Evolutionary conservation across 2,113 vertebrate genomes (phyloP).

Genomic region (Tragelaphus imberbis): DNA sequence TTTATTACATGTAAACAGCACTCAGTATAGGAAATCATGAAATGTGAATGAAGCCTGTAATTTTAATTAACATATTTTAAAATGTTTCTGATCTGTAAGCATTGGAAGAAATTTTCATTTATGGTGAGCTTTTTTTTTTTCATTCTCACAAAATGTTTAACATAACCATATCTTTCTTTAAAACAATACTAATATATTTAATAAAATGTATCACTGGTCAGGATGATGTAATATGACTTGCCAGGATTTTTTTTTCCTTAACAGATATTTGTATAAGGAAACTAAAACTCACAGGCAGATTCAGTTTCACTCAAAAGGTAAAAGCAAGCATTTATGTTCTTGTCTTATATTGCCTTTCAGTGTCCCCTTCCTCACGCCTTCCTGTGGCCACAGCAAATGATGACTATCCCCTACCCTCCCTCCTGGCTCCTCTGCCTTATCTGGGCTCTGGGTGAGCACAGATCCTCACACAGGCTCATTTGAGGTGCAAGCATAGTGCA

Average conservation of each 20-base stretch:
- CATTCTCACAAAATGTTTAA: background rate
- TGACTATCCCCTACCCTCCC: fast-evolving
- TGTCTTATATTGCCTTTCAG: background rate
- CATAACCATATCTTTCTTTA: background rate
- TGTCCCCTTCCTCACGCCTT: background rate
- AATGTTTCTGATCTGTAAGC: background rate
- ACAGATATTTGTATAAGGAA: background rate
- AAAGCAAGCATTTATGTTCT: background rate
- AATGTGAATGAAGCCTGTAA: background rate
- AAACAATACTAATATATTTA: background rate
- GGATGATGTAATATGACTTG: background rate
- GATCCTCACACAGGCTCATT: fast-evolving
- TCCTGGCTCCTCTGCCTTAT: background rate
- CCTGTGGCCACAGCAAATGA: fast-evolving
- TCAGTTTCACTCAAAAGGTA: too few relatives aligned
- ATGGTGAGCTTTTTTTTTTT: background rate
- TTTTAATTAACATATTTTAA: constrained; percentile 56
- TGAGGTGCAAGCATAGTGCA: fast-evolving
- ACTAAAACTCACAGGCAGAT: background rate
- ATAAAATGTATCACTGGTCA: background rate
- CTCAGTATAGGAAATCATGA: background rate
- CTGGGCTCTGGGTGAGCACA: too few relatives aligned
- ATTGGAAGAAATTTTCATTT: constrained; percentile 9
- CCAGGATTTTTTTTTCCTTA: background rate
- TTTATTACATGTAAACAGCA: background rate